A percentile compares a stretch with the other conserved stretches of the same genome.
Evolutionary conservation across 2,113 vertebrate genomes (phyloP).

Genomic region (Geococcyx californianus): DNA sequence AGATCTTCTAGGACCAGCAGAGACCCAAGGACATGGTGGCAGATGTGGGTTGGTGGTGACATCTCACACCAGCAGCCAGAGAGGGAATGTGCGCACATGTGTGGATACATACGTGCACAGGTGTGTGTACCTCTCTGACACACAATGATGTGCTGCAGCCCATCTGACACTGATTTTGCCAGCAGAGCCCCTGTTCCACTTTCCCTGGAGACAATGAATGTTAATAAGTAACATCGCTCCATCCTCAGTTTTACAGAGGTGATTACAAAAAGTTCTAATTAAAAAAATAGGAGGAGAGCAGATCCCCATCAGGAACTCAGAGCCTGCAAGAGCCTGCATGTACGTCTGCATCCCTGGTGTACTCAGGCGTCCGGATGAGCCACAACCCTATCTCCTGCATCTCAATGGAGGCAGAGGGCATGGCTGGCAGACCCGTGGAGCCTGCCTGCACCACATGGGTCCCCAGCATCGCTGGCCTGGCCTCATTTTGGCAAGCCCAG

Average conservation of each 20-base stretch:
- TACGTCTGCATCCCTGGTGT: neutral
- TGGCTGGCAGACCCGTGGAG: rapidly evolving
- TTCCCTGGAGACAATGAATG: neutral
- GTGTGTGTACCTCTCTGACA: neutral
- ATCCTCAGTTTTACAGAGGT: neutral
- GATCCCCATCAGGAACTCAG: conserved; percentile 17
- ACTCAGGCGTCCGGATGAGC: rapidly evolving
- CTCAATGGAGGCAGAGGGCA: neutral
- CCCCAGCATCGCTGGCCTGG: neutral
- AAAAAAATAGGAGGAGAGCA: conserved; percentile 16
- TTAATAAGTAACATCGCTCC: conserved; percentile 53
- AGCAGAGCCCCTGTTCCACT: neutral
- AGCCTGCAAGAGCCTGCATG: conserved; percentile 34
- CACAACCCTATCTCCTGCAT: conserved; percentile 25
- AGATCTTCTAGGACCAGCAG: neutral
- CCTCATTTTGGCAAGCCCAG: neutral
- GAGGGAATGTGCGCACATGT: rapidly evolving
- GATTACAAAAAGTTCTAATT: conserved; percentile 10
- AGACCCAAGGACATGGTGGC: neutral
- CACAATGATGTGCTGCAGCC: neutral
- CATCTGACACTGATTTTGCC: neutral
- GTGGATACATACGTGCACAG: rapidly evolving
- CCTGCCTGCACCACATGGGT: neutral
- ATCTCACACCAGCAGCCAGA: neutral
- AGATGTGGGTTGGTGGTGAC: neutral